phyloP scores from a whole-genome alignment of 2,888 invertebrate genomes.

The Drosophila cognata region DNA sequence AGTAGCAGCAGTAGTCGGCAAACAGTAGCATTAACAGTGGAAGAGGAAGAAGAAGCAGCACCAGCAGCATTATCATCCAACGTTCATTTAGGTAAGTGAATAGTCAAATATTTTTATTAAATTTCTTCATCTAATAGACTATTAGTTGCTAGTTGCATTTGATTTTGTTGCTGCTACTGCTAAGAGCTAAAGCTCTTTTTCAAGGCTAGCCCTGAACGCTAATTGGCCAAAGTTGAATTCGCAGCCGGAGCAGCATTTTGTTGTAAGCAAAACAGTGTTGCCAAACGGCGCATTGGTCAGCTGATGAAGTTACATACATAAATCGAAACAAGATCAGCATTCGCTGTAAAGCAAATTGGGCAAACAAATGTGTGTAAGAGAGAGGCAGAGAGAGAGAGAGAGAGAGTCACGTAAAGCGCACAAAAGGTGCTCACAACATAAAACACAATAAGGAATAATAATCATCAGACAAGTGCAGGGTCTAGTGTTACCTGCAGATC shows the following conservation, averaged over 20 bases:
- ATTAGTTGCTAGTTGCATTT: not conserved
- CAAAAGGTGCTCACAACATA: conserved; percentile 10
- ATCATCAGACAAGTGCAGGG: conserved; percentile 16
- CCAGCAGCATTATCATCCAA: conserved; percentile 73
- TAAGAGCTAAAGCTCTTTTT: conserved; percentile 26
- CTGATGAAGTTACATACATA: conserved; percentile 63
- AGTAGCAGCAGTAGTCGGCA: conserved; percentile 77
- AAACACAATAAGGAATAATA: conserved; percentile 11
- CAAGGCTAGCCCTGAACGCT: conserved; percentile 48
- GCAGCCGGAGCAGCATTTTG: conserved; percentile 31
- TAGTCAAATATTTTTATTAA: conserved; percentile 1
- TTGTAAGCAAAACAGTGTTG: conserved; percentile 66
- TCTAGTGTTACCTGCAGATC: conserved; percentile 22
- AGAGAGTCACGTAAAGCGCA: not conserved
- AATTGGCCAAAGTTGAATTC: conserved; percentile 48
- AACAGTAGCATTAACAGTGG: conserved; percentile 70
- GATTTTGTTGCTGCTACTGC: conserved; percentile 8
- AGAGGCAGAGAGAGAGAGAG: not conserved
- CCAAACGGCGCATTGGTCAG: conserved; percentile 50
- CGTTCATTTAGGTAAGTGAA: conserved; percentile 73
- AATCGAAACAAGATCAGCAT: conserved; percentile 17
- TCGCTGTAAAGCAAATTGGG: conserved; percentile 14
- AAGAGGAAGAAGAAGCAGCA: conserved; percentile 56
- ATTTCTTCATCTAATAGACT: not conserved
- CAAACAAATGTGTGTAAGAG: conserved; percentile 1